Percentiles rank a stretch among this genome's conserved stretches.
These are phyloP conservation scores for Cyaniris semiargus DNA, from an alignment of 2,888 invertebrate species.

Conservation along the genomic window DNA sequence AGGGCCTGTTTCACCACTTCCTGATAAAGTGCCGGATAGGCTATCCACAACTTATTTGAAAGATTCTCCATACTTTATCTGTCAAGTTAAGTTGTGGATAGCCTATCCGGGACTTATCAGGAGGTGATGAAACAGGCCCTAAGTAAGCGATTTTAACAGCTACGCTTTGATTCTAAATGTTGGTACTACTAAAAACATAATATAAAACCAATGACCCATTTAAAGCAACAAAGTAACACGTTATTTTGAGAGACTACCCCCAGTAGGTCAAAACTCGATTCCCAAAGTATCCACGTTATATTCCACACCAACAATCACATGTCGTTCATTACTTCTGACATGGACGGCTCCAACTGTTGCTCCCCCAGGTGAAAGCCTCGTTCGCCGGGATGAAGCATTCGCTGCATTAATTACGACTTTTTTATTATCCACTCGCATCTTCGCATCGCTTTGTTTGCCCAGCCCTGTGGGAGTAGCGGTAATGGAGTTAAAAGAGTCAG, in stretches of 20 bases:
- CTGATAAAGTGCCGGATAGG: too few relatives aligned
- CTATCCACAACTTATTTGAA: too few relatives aligned
- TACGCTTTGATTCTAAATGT: too few relatives aligned
- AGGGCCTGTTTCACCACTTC: too few relatives aligned
- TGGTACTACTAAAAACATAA: too few relatives aligned
- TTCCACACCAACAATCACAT: neutral
- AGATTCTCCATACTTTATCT: too few relatives aligned
- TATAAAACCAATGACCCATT: neutral
- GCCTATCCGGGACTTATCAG: too few relatives aligned
- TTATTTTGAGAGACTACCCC: neutral
- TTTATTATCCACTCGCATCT: conserved; percentile 33
- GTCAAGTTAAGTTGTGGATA: too few relatives aligned
- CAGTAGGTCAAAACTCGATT: neutral
- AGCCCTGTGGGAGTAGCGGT: neutral
- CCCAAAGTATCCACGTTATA: neutral
- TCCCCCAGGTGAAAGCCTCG: conserved; percentile 34
- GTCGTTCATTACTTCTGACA: conserved; percentile 32
- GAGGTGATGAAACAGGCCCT: too few relatives aligned
- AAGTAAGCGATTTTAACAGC: too few relatives aligned
- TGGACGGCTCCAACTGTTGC: conserved; percentile 36
- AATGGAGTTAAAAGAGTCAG: conserved; percentile 10
- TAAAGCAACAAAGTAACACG: neutral
- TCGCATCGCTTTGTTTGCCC: conserved; percentile 33
- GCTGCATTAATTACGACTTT: conserved; percentile 34
- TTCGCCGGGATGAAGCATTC: conserved; percentile 33